A percentile compares a stretch with the other conserved stretches of the same genome.
phyloP scores from a whole-genome alignment of 2,888 invertebrate genomes.

The Reticulitermes lucifugus region DNA sequence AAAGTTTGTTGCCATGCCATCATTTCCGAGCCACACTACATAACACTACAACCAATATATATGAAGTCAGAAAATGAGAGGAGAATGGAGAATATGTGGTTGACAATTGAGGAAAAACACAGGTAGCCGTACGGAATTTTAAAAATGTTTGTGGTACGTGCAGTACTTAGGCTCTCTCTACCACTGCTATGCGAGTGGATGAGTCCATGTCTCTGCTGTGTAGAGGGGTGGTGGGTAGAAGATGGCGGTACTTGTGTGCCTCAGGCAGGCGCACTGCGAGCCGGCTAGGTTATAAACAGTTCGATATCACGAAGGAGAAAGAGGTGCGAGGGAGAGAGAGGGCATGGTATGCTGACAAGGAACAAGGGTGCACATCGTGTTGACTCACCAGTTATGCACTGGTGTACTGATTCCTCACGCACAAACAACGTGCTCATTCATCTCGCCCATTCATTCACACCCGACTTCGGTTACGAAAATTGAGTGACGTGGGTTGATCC shows the following conservation, averaged over 20 bases:
- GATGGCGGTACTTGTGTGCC: background rate
- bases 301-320: slow-evolving; percentile 32
- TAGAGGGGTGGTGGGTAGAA: slow-evolving; percentile 12
- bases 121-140: background rate
- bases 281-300: slow-evolving; percentile 31
- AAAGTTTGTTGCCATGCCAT: too few relatives aligned
- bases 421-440: background rate
- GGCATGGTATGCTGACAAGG: slow-evolving; percentile 2
- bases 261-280: slow-evolving; percentile 29
- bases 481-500: background rate
- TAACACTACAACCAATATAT: too few relatives aligned
- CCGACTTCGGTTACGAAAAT: background rate
- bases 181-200: slow-evolving; percentile 13
- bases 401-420: background rate
- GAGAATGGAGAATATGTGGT: too few relatives aligned
- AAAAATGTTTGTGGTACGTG: background rate
- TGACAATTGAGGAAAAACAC: background rate
- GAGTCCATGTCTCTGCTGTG: slow-evolving; percentile 7
- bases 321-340: background rate
- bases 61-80: too few relatives aligned
- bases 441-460: background rate
- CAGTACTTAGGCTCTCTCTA: background rate
- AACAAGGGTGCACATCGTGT: background rate
- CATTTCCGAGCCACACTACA: too few relatives aligned
- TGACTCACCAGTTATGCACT: background rate